phyloP scores from a whole-genome alignment of 2,888 invertebrate species.

The Autographa gamma region DNA sequence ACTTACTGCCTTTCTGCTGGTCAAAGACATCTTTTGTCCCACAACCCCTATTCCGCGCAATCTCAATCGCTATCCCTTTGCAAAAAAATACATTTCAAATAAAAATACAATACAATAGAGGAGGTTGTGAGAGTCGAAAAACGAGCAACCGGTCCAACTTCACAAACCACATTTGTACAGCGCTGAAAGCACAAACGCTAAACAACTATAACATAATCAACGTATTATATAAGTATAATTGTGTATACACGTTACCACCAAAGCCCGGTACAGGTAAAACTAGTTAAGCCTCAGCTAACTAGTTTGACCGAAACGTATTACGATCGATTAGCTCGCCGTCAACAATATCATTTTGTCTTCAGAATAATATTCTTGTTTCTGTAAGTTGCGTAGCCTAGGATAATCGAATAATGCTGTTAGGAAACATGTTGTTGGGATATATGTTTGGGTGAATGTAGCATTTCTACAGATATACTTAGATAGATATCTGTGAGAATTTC shows the following conservation, averaged over 20 bases:
- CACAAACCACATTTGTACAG: not conserved
- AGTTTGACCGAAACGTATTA: not conserved
- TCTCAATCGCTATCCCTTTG: too few species aligned
- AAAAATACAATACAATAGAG: not conserved
- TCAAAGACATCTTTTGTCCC: too few species aligned
- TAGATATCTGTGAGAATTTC: too few species aligned
- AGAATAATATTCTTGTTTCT: not conserved
- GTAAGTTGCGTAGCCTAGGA: constrained; percentile 1
- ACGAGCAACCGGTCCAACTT: not conserved
- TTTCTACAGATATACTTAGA: too few species aligned
- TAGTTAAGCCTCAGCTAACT: not conserved
- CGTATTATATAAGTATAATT: not conserved
- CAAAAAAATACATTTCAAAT: too few species aligned
- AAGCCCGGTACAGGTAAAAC: constrained; percentile 4
- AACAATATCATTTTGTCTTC: constrained; percentile 4
- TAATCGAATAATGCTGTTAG: not conserved
- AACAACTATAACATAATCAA: not conserved
- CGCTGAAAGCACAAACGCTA: not conserved
- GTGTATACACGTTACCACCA: not conserved
- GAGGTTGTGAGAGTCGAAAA: not conserved
- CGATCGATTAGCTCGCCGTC: not conserved
- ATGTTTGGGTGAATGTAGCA: not conserved
- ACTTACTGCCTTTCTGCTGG: too few species aligned
- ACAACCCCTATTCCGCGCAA: too few species aligned
- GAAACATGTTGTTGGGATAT: too few species aligned